A percentile compares a stretch with the other conserved stretches of the same genome.
Conservation (phyloP, 2,797 vertebrate species). For the Valencia hispanica region DNA sequence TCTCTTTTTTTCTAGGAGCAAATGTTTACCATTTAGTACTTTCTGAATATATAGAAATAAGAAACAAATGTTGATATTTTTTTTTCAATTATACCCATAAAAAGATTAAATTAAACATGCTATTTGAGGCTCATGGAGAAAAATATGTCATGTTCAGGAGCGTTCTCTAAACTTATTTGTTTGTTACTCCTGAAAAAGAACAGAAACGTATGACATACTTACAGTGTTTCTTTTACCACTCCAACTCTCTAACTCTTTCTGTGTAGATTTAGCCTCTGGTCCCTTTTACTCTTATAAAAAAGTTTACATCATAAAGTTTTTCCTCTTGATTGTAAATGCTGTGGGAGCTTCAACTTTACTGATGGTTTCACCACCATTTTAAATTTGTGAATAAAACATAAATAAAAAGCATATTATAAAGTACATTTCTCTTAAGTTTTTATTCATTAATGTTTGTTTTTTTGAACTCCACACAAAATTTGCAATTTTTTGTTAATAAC, state of each 20-base stretch:
- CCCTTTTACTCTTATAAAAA: constrained; percentile 40
- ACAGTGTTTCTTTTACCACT: constrained; percentile 24
- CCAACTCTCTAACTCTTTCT: constrained; percentile 28
- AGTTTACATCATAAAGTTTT: constrained; percentile 48
- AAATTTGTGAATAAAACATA: constrained; percentile 67
- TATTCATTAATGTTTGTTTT: not conserved
- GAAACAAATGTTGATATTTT: constrained; percentile 26
- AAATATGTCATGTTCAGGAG: constrained; percentile 6
- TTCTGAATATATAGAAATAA: not conserved
- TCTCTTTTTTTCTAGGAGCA: constrained; percentile 24
- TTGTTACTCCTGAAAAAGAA: constrained; percentile 28
- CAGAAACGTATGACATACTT: constrained; percentile 42
- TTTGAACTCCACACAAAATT: not conserved
- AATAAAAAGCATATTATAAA: constrained; percentile 73
- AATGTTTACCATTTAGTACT: constrained; percentile 22
- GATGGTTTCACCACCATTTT: constrained; percentile 57
- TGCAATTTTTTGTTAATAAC: not conserved
- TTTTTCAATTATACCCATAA: constrained; percentile 38
- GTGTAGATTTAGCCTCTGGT: constrained; percentile 32
- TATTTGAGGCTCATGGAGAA: not conserved
- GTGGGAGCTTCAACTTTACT: constrained; percentile 58
- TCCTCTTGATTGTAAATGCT: constrained; percentile 64
- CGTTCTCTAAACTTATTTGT: constrained; percentile 17
- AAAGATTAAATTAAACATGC: constrained; percentile 14
- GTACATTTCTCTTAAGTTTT: constrained; percentile 15